Conservation (phyloP, 23 tunicate genomes). For the Trididemnum clinides region DNA sequence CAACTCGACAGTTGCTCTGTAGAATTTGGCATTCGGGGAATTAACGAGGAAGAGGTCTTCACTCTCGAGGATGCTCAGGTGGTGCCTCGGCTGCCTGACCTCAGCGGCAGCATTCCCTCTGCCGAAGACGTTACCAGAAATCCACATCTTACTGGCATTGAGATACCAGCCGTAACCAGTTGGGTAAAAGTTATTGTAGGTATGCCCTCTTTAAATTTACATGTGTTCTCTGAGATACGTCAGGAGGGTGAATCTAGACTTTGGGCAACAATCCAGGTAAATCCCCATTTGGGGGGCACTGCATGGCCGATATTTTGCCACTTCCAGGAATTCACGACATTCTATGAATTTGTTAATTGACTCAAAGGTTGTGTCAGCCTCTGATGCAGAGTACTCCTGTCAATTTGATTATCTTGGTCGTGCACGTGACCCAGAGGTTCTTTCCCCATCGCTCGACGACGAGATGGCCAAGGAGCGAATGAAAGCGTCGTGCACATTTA, state of each 20-base stretch:
- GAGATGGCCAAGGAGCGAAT: background rate
- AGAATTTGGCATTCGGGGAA: background rate
- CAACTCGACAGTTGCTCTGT: background rate
- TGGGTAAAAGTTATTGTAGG: conserved; percentile 9
- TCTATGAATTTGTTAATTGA: background rate
- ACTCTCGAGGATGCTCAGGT: conserved; percentile 6
- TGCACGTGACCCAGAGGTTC: conserved; percentile 3
- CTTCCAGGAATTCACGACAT: background rate
- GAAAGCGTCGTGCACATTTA: background rate
- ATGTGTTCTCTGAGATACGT: conserved; percentile 14
- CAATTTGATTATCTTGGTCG: conserved; percentile 15
- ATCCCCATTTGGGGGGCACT: too few species aligned
- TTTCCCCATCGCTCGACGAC: background rate
- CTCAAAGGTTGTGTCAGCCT: background rate
- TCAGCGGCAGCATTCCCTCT: background rate
- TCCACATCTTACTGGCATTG: background rate
- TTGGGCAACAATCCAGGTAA: too few species aligned
- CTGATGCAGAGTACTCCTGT: background rate
- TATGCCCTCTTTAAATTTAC: background rate
- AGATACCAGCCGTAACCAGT: too few species aligned
- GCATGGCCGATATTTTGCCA: background rate
- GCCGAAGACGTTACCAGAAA: background rate
- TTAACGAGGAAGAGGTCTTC: background rate
- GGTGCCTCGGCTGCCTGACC: background rate
- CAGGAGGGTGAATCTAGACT: background rate